Evolutionary conservation across 2,113 vertebrate species (phyloP).

Genomic region (Nycticryphes semicollaris): DNA sequence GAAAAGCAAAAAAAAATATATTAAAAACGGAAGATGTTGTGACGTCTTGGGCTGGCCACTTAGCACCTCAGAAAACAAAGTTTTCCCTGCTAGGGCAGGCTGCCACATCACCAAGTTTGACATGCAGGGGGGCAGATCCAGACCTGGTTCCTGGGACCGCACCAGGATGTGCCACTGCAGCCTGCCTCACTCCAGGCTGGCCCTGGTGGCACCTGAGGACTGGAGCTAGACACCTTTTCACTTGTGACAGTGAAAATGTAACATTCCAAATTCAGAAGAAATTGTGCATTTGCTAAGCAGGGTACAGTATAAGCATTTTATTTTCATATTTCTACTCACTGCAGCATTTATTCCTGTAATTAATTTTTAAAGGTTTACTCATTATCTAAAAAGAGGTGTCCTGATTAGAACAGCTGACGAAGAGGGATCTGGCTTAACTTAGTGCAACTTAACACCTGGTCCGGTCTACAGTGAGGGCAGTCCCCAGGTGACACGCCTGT

Average conservation of each 20-base stretch:
- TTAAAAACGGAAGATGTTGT: background rate
- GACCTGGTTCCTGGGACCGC: background rate
- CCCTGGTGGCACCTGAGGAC: rapidly evolving
- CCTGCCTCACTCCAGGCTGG: background rate
- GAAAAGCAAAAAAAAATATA: background rate
- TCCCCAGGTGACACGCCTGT: background rate
- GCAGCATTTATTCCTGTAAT: background rate
- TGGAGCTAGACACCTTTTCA: background rate
- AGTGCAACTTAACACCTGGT: background rate
- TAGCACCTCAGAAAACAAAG: background rate
- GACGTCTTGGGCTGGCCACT: background rate
- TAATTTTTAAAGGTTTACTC: background rate
- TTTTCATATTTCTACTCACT: background rate
- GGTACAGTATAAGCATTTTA: background rate
- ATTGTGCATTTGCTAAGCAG: background rate
- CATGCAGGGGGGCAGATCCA: background rate
- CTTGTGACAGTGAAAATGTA: background rate
- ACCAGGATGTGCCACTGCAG: background rate
- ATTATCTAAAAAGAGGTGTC: background rate
- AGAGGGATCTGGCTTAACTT: background rate
- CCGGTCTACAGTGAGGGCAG: background rate
- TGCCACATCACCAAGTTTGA: background rate
- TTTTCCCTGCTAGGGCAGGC: background rate
- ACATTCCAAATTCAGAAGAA: background rate
- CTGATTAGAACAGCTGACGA: background rate